Percentiles rank a stretch among this genome's conserved stretches.
These are phyloP conservation scores for Orbicella faveolata DNA, from an alignment of 64 coral and sea anemone genomes.

Conservation along the genomic window DNA sequence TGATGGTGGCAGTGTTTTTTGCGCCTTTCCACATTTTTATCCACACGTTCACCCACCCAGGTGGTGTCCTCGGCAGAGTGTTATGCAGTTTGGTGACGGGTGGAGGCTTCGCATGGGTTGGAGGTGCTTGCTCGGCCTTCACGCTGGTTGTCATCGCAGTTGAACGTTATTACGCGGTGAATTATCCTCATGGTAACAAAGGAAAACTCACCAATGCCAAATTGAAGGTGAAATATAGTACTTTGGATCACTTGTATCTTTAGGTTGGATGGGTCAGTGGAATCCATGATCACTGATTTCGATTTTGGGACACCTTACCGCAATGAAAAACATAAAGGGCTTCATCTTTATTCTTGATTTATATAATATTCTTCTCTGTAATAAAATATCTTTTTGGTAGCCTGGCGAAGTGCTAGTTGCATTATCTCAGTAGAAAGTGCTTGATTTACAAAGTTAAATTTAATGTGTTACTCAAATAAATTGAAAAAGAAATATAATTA, in stretches of 20 bases:
- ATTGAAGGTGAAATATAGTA: not conserved
- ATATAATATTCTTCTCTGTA: no score
- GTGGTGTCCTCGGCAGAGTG: not conserved
- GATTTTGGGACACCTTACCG: no score
- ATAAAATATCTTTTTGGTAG: no score
- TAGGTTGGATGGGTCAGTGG: not conserved
- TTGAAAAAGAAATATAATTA: no score
- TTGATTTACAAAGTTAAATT: no score
- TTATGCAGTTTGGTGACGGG: not conserved
- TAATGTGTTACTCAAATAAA: no score
- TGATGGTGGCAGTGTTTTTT: not conserved
- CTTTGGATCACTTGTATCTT: no score
- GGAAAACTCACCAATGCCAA: not conserved
- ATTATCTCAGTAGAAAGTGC: not conserved
- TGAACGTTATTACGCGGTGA: conserved; percentile 2
- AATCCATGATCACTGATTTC: no score
- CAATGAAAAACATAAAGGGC: no score
- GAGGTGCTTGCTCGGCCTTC: not conserved
- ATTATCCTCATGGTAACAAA: not conserved
- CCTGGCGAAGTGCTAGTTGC: no score
- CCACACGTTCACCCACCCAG: not conserved
- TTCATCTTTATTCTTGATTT: no score
- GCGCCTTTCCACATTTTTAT: not conserved
- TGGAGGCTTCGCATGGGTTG: not conserved
- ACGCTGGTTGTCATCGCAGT: not conserved